Conservation (phyloP, 2,797 vertebrate genomes). For the Oreochromis grahami region DNA sequence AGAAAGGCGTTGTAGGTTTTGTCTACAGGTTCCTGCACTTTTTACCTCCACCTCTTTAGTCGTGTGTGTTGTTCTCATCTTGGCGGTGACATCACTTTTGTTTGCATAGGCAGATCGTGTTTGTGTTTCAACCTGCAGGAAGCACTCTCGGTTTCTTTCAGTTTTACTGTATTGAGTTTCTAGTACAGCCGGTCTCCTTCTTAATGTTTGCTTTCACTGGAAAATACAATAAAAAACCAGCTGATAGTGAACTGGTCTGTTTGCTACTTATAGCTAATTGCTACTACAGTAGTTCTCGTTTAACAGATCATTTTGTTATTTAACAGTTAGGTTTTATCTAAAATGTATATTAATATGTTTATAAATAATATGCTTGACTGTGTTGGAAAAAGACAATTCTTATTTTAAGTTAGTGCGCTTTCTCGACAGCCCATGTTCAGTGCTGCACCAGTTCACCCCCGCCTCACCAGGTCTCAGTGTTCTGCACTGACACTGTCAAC, state of each 20-base stretch:
- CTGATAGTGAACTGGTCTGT: not conserved
- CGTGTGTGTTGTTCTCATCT: not conserved
- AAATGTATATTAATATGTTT: not conserved
- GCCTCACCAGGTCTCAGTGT: not conserved
- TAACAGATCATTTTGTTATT: not conserved
- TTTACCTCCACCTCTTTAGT: not conserved
- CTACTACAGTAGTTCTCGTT: not conserved
- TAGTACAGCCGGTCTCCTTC: not conserved
- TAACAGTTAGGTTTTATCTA: not conserved
- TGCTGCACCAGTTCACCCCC: not conserved
- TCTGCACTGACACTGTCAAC: not conserved
- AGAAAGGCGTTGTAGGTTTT: not conserved
- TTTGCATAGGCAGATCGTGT: slow-evolving; percentile 6
- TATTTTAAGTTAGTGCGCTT: not conserved
- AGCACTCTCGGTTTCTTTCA: not conserved
- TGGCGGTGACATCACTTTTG: not conserved
- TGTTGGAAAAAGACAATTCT: not conserved
- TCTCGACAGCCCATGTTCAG: not conserved
- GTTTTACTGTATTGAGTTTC: not conserved
- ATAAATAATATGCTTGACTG: not conserved
- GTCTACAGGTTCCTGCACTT: not conserved
- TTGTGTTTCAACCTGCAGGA: not conserved
- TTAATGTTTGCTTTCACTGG: not conserved
- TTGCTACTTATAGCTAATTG: not conserved
- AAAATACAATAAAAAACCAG: not conserved